These are phyloP conservation scores for Ladona fulva DNA, from an alignment of 1,140 invertebrate species.

Conservation along the genomic window DNA sequence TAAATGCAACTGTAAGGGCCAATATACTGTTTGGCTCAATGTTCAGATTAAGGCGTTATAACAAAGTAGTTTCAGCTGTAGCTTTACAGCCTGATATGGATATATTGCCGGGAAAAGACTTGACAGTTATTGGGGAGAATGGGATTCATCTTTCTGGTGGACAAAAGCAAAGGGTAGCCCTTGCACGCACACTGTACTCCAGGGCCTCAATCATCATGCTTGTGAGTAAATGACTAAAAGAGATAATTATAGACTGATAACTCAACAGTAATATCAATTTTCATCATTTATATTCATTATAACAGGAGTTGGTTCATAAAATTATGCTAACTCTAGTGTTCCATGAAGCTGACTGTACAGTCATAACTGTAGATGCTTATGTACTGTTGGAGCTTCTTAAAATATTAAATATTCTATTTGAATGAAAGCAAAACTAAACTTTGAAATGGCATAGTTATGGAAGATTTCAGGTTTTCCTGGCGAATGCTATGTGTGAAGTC, in stretches of 20 bases:
- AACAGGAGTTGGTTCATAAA: too few relatives aligned
- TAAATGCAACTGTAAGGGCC: conserved; percentile 66
- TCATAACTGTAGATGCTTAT: too few relatives aligned
- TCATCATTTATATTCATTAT: not conserved
- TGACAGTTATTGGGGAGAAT: conserved; percentile 61
- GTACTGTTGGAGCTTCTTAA: too few relatives aligned
- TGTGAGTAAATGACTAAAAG: conserved; percentile 32
- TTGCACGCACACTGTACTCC: conserved; percentile 70
- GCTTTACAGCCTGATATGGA: conserved; percentile 62
- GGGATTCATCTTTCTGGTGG: conserved; percentile 69
- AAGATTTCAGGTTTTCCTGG: too few relatives aligned
- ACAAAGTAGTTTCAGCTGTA: conserved; percentile 55
- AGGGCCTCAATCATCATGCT: conserved; percentile 56
- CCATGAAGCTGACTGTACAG: too few relatives aligned
- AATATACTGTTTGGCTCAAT: conserved; percentile 72
- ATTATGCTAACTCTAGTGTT: too few relatives aligned
- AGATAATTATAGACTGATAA: not conserved
- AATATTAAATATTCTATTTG: too few relatives aligned
- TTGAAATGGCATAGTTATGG: too few relatives aligned
- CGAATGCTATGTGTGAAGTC: too few relatives aligned
- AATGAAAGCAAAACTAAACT: too few relatives aligned
- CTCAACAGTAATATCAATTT: not conserved
- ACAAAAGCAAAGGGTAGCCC: conserved; percentile 66
- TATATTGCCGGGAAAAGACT: conserved; percentile 48
- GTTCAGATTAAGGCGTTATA: conserved; percentile 51